A percentile compares a stretch with the other conserved stretches of the same genome.
Evolutionary conservation across 2,797 vertebrate species (phyloP).

Genomic region (Sarcoramphus papa): DNA sequence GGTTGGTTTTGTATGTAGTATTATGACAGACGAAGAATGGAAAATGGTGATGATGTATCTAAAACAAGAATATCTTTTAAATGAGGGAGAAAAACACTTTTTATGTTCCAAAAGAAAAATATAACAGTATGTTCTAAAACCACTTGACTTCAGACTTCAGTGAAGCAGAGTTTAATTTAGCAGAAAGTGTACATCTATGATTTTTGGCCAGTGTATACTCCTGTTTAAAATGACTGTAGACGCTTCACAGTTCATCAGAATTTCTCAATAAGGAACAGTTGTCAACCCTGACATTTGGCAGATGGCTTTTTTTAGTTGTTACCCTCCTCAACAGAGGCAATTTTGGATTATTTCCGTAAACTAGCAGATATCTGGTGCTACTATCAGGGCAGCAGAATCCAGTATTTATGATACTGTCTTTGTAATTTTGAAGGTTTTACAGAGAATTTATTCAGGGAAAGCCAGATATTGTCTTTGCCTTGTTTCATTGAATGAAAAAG

Average conservation of each 20-base stretch:
- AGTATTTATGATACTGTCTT: background rate
- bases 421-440: background rate
- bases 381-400: background rate
- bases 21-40: background rate
- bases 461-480: background rate
- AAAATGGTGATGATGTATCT: background rate
- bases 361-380: background rate
- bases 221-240: background rate
- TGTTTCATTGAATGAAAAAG: background rate
- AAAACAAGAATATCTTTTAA: background rate
- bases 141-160: background rate
- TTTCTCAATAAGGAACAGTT: background rate
- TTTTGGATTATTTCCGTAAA: conserved; percentile 5
- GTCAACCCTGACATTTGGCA: background rate
- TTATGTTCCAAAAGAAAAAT: background rate
- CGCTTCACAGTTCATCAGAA: background rate
- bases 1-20: background rate
- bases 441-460: background rate
- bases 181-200: background rate
- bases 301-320: background rate
- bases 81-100: background rate
- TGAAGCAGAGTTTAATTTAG: background rate
- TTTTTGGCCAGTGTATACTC: background rate
- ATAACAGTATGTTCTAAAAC: background rate
- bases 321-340: background rate